These are phyloP conservation scores for Drosophila neonasuta DNA, from an alignment of 2,888 invertebrate species.

Conservation along the genomic window DNA sequence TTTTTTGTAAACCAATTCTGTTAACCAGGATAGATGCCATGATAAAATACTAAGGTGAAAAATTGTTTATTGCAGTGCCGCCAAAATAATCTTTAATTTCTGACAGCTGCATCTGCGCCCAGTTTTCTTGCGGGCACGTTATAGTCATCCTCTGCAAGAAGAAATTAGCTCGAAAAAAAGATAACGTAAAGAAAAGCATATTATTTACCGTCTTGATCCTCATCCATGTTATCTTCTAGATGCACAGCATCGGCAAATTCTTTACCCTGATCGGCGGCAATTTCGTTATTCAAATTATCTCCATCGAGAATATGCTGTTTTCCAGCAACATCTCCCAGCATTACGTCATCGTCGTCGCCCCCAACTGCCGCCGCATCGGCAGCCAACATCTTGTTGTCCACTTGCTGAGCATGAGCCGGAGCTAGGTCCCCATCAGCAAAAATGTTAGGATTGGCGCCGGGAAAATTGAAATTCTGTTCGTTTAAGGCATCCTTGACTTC, in stretches of 20 bases:
- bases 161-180: background rate
- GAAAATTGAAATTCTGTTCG: constrained; percentile 79
- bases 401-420: constrained; percentile 40
- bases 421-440: constrained; percentile 68
- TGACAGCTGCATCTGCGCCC: constrained; percentile 83
- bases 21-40: constrained; percentile 30
- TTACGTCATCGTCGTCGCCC: constrained; percentile 74
- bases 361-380: constrained; percentile 48
- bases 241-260: constrained; percentile 81
- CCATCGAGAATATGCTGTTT: constrained; percentile 77
- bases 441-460: constrained; percentile 75
- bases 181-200: background rate
- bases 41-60: constrained; percentile 33
- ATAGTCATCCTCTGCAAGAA: constrained; percentile 83
- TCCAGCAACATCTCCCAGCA: constrained; percentile 71
- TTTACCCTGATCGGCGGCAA: constrained; percentile 82
- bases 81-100: constrained; percentile 78
- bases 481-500: constrained; percentile 81
- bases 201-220: constrained; percentile 83
- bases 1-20: constrained; percentile 6
- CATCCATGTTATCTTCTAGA: constrained; percentile 81
- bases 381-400: constrained; percentile 44
- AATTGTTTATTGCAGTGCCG: constrained; percentile 28
- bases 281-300: constrained; percentile 83
- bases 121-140: constrained; percentile 82